Base-by-base conservation (phyloP, 2,888 invertebrate species). In the Actias luna region DNA sequence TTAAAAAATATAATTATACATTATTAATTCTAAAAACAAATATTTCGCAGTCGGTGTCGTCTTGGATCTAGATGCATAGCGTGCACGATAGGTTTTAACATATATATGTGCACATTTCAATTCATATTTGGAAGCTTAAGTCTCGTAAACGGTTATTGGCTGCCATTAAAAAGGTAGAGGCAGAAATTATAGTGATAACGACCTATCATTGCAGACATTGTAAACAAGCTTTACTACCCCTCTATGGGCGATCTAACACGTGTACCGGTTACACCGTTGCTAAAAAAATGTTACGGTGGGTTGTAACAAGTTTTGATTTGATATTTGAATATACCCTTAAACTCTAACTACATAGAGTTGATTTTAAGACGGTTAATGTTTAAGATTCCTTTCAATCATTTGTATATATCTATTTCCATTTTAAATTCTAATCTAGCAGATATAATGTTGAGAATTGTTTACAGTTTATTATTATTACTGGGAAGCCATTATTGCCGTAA, bases 191-290 rank as follows among this genome's bases (percentile, higher is more conserved):
- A 63, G 65, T 67, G 76, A 79, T 81, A 80, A 79, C 72, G 65
- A 39, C 33, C 39, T 61, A 78, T 81, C 79, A 83, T 79, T 76
- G 65, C 39, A 75, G 76, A 78, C 79, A 76, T 79, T 77, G 74
- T 83, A 88, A 87, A 88, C 85, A 87, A 83, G 77, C 77, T 77
- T 76, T 70, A 81, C 84, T 84, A 75, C 80, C 71, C 18, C 77
- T 84, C 85, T 88, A 87, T 85, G 89, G 89, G 89, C 87, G 82
- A 84, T 85, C 87, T 82, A 85, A 92, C 92, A 92, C 89, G 89
- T 91, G 90, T 89, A 85, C 84, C 73, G 69, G 31, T 39, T 58
- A 62, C 31, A 58, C 42, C 58, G 61, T 58, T 42, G 42, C 39
- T 18, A 12, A 2, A 0, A 60, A 58, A n/a, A 29, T 52, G 42